A percentile compares a stretch with the other conserved stretches of the same genome.
phyloP scores from a whole-genome alignment of 2,888 invertebrate species.

The Stenurella melanura region DNA sequence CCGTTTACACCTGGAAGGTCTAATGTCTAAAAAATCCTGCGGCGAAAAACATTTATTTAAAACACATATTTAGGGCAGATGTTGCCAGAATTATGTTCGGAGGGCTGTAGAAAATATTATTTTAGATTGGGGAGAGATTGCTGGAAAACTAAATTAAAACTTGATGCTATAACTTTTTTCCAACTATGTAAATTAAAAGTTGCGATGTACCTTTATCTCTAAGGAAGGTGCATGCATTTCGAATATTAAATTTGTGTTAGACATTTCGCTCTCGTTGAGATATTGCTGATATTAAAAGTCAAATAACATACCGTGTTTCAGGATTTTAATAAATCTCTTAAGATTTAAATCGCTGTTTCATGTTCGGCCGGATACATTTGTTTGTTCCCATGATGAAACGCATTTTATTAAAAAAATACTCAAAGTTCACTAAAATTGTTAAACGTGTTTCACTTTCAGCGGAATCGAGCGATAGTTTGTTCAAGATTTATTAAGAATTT shows the following conservation, averaged over 20 bases:
- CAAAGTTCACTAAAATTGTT: neutral
- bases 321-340: conserved; percentile 53
- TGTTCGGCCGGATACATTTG: neutral
- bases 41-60: conserved; percentile 66
- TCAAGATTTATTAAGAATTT: no score
- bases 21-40: conserved; percentile 66
- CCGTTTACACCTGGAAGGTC: conserved; percentile 50
- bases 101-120: conserved; percentile 61
- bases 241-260: conserved; percentile 56
- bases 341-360: conserved; percentile 36
- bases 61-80: conserved; percentile 67
- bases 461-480: neutral
- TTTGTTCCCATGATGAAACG: neutral
- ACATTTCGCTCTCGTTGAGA: conserved; percentile 48
- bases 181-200: conserved; percentile 61
- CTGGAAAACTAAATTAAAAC: conserved; percentile 64
- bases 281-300: conserved; percentile 55
- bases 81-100: conserved; percentile 63
- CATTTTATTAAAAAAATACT: neutral
- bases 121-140: conserved; percentile 60
- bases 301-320: conserved; percentile 48
- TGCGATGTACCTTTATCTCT: conserved; percentile 53
- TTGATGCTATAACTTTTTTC: conserved; percentile 59
- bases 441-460: neutral
- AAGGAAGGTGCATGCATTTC: conserved; percentile 48